Evolutionary conservation across 1,140 invertebrate genomes (phyloP).

Genomic region (Lamellibrachia luymesi): DNA sequence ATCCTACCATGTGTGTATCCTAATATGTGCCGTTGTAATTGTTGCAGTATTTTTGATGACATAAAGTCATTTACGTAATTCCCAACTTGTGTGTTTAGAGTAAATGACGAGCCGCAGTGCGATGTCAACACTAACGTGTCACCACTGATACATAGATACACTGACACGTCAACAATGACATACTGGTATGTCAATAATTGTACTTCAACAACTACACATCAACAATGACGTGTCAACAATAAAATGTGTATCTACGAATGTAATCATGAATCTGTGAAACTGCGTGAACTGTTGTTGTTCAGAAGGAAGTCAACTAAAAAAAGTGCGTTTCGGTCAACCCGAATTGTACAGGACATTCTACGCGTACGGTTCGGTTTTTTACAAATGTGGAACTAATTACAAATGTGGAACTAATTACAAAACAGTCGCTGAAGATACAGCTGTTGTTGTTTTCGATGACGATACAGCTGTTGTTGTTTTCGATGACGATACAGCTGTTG

Average conservation of each 20-base stretch:
- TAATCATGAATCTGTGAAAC: background rate
- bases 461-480: too few relatives aligned
- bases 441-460: background rate
- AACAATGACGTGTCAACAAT: background rate
- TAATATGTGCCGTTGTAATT: background rate
- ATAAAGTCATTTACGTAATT: background rate
- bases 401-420: background rate
- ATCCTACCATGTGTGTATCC: too few relatives aligned
- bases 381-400: background rate
- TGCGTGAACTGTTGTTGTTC: too few relatives aligned
- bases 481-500: too few relatives aligned
- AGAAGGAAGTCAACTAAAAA: too few relatives aligned
- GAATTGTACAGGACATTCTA: background rate
- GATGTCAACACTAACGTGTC: background rate
- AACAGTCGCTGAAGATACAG: background rate
- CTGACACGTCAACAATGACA: background rate
- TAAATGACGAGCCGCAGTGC: too few relatives aligned
- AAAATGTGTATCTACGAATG: background rate
- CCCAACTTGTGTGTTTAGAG: background rate
- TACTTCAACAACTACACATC: too few relatives aligned
- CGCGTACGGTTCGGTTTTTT: background rate
- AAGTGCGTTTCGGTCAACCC: background rate
- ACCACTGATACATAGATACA: background rate
- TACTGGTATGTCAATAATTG: background rate
- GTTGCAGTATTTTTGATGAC: background rate